Conservation (phyloP, 2,797 vertebrate species). For the Gymnothorax javanicus region DNA sequence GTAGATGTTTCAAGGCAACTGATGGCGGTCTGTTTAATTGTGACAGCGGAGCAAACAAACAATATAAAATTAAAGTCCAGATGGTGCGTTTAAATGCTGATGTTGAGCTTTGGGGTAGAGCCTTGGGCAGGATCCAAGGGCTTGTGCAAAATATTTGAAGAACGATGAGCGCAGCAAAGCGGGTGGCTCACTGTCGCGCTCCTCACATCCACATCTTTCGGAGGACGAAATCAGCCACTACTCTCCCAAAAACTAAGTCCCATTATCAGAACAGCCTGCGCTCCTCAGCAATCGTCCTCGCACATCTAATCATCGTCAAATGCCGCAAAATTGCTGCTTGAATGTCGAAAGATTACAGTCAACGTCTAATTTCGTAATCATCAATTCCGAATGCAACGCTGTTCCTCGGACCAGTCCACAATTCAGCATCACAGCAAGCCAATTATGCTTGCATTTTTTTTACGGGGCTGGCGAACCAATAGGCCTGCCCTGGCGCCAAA, state of each 20-base stretch:
- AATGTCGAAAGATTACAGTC: conserved; percentile 17
- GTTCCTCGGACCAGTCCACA: background rate
- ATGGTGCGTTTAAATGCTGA: conserved; percentile 28
- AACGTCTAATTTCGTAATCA: conserved; percentile 18
- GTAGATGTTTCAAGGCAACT: background rate
- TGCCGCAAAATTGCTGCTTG: conserved; percentile 14
- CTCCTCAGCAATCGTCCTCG: conserved; percentile 1
- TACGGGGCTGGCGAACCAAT: background rate
- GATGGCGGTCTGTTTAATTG: background rate
- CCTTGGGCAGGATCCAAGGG: conserved; percentile 29
- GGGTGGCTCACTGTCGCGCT: background rate
- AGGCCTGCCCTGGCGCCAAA: background rate
- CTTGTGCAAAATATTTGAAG: conserved; percentile 29
- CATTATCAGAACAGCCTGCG: conserved; percentile 20
- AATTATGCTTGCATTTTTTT: background rate
- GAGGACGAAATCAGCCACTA: background rate
- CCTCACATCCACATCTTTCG: background rate
- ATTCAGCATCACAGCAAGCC: background rate
- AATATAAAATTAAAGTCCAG: conserved; percentile 14
- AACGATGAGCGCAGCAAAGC: conserved; percentile 4
- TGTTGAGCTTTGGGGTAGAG: conserved; percentile 22
- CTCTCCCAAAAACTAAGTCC: background rate
- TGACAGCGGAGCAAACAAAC: conserved; percentile 7
- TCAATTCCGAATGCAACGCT: background rate
- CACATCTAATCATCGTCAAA: conserved; percentile 18